Conservation (phyloP, 2,797 vertebrate species). For the Pagetopsis macropterus region DNA sequence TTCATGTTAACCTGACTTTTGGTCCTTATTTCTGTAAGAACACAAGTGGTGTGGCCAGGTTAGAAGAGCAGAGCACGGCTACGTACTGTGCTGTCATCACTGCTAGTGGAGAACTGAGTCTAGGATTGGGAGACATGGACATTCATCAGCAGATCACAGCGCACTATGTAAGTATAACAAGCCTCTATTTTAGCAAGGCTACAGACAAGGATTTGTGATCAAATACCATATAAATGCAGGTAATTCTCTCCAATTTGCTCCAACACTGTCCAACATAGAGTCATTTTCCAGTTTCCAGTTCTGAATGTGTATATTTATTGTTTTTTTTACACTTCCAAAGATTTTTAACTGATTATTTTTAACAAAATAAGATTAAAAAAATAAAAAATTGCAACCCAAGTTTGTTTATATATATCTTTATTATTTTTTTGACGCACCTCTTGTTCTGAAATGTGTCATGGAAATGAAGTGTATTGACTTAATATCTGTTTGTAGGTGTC, state of each 20-base stretch:
- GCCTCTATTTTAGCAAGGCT: background rate
- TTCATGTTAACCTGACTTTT: background rate
- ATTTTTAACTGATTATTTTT: background rate
- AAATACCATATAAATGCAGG: background rate
- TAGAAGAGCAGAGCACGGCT: constrained; percentile 85
- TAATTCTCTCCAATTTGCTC: background rate
- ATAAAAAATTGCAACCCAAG: background rate
- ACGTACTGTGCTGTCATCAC: constrained; percentile 89
- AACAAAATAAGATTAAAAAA: no score
- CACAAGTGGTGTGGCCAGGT: constrained; percentile 80
- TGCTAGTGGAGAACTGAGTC: constrained; percentile 85
- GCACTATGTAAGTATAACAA: constrained; percentile 82
- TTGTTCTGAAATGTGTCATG: background rate
- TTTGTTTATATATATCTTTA: background rate
- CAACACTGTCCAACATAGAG: background rate
- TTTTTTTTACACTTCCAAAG: background rate
- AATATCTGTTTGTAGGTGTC: constrained; percentile 82
- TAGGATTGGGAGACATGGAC: constrained; percentile 92
- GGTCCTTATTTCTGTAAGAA: constrained; percentile 77
- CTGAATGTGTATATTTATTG: background rate
- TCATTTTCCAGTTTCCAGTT: background rate
- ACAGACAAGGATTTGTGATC: background rate
- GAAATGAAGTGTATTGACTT: background rate
- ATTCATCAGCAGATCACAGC: constrained; percentile 90
- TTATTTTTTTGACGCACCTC: background rate